Percentiles rank a stretch among this genome's conserved stretches.
Evolutionary conservation across 2,888 invertebrate species (phyloP).

Genomic region (Lycaena phlaeas): DNA sequence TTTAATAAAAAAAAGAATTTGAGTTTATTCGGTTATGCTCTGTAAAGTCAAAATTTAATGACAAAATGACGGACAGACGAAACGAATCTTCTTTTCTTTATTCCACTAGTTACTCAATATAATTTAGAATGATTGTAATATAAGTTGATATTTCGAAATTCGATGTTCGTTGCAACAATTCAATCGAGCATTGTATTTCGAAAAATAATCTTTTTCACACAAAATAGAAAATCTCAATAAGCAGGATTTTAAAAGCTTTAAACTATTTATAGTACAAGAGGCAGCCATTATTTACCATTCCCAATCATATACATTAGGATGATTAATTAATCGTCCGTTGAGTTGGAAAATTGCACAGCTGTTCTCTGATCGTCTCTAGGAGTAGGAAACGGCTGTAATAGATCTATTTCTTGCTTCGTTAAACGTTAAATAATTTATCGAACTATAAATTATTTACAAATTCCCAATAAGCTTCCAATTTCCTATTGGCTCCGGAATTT

Average conservation of each 20-base stretch:
- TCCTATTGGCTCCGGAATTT: not conserved
- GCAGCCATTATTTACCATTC: not conserved
- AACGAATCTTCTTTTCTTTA: too few species aligned
- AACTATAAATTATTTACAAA: not conserved
- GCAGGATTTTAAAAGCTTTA: not conserved
- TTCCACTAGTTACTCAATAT: too few species aligned
- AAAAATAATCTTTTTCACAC: too few species aligned
- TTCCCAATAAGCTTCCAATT: conserved; percentile 2
- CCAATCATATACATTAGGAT: conserved; percentile 5
- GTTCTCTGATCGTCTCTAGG: conserved; percentile 39
- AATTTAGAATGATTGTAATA: too few species aligned
- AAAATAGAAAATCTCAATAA: too few species aligned
- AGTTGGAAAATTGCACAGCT: conserved; percentile 58
- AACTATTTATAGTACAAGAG: not conserved
- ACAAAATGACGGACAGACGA: too few species aligned
- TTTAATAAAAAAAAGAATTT: too few species aligned
- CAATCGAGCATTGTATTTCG: too few species aligned
- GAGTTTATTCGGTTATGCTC: too few species aligned
- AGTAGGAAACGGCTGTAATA: conserved; percentile 25
- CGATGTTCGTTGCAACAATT: too few species aligned
- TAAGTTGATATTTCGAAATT: too few species aligned
- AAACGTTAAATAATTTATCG: conserved; percentile 19
- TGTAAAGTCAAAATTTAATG: too few species aligned
- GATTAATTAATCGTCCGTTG: conserved; percentile 54
- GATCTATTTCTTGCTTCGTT: conserved; percentile 23